Evolutionary conservation across 2,888 invertebrate species (phyloP), one percentile per base, ranked within the genome.

Genomic region (Silvanus unidentatus): DNA sequence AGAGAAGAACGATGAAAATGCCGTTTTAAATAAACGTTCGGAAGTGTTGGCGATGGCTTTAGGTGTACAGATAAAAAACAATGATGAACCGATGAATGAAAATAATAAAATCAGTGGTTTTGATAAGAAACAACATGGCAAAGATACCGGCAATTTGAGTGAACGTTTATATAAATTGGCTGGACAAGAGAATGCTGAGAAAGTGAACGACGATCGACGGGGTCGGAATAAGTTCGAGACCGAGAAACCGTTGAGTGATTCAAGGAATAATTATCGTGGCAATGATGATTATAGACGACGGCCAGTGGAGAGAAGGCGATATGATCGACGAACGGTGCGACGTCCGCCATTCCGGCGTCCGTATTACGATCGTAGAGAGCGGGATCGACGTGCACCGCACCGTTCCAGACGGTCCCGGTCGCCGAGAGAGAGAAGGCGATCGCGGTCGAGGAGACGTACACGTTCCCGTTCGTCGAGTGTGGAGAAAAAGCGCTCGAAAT

Each of bases 21-120:
- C 13, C 10, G 52, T 53, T 40, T 52, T 58, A 27, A 64, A 68
- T 42, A 64, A 68, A 40, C 64, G 70, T 48, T 72, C 72, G 1
- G 75, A 78, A 36, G 74, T 76, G 41, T 65, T 81, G 50, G 81
- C 81, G 0, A 65, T 75, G 52, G 81, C 80, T 2, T 66, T 80
- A 16, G 82, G 71, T 1, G 71, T 72, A 1, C 69, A 70, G 47
- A 65, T 71, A 12, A 71, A 72, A 55, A 69, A 66, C 0, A 71
- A 70, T 0, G 68, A 69, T 41, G 70, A 72, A 52, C 66, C 70
- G 1, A 52, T 58, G 1, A 62, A 62, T 1, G 66, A 65, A 1
- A 68, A 67, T 34, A 62, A 65, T 8, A 58, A 59, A 40, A 62
- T 67, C 8, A 65, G 65, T 40, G 68, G 67, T 14, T 71, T 63